These are phyloP conservation scores for Oscheius sp. DNA, from an alignment of 2,888 invertebrate genomes.

Conservation along the genomic window DNA sequence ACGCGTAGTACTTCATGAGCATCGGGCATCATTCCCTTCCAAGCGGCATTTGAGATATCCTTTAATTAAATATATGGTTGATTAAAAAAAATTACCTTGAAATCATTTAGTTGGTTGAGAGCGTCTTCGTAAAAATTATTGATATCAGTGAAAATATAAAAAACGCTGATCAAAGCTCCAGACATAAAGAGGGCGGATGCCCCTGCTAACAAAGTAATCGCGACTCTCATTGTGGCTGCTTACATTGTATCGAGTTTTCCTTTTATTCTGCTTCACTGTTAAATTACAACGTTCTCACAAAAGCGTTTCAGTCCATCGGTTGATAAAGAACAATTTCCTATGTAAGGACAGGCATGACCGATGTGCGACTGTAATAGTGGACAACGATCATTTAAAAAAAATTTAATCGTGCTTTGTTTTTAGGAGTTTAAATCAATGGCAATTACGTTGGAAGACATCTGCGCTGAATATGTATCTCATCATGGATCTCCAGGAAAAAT, in stretches of 20 bases:
- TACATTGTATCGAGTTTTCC: not conserved
- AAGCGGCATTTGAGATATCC: conserved; percentile 1
- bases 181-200: not conserved
- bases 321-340: not conserved
- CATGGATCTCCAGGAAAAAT: conserved; percentile 78
- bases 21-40: conserved; percentile 14
- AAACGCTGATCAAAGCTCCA: conserved; percentile 5
- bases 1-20: not conserved
- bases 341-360: not conserved
- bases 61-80: not conserved
- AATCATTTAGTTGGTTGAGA: conserved; percentile 9
- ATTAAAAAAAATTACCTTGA: conserved; percentile 16
- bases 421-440: conserved; percentile 49
- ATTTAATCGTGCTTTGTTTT: conserved; percentile 7
- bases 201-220: not conserved
- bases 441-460: conserved; percentile 59
- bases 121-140: conserved; percentile 28
- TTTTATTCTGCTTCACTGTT: not conserved
- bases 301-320: not conserved
- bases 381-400: not conserved
- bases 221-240: not conserved
- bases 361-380: not conserved
- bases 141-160: conserved; percentile 25
- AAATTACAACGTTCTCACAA: not conserved
- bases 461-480: conserved; percentile 80